These are phyloP conservation scores for Paracyclopina nana DNA, from an alignment of 1,140 invertebrate genomes.

Conservation along the genomic window DNA sequence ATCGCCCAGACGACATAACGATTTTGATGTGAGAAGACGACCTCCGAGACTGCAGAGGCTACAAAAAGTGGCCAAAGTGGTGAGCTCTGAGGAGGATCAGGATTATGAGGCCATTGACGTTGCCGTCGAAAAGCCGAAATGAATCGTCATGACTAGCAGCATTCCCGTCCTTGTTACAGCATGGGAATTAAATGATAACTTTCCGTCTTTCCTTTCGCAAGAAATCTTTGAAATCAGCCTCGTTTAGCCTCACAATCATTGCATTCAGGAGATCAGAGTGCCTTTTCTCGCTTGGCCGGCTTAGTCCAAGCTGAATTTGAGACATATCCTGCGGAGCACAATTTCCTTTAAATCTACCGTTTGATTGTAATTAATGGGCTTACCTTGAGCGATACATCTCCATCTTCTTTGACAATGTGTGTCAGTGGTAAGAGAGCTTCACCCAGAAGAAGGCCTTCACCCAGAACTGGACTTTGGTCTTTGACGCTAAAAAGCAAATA, in stretches of 20 bases:
- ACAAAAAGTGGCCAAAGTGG: no score
- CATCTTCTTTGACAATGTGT: not conserved
- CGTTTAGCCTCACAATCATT: not conserved
- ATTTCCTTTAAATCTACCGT: no score
- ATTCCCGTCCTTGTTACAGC: no score
- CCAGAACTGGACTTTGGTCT: not conserved
- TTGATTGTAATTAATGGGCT: not conserved
- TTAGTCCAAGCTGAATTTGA: not conserved
- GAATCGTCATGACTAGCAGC: no score
- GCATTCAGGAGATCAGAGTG: not conserved
- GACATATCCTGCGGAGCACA: not conserved
- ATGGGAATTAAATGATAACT: not conserved
- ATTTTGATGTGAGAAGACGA: no score
- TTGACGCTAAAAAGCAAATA: not conserved
- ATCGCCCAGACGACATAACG: no score
- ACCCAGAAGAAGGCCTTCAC: not conserved
- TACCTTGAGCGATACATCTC: not conserved
- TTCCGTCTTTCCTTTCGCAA: not conserved
- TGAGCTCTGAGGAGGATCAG: no score
- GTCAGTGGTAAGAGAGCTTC: not conserved
- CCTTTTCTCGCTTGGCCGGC: not conserved
- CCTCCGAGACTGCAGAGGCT: no score
- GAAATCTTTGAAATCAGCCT: conserved; percentile 1
- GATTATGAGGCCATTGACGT: no score
- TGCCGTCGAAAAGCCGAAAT: no score